Conservation (phyloP, 1,140 invertebrate genomes). For the Pararge aegeria region DNA sequence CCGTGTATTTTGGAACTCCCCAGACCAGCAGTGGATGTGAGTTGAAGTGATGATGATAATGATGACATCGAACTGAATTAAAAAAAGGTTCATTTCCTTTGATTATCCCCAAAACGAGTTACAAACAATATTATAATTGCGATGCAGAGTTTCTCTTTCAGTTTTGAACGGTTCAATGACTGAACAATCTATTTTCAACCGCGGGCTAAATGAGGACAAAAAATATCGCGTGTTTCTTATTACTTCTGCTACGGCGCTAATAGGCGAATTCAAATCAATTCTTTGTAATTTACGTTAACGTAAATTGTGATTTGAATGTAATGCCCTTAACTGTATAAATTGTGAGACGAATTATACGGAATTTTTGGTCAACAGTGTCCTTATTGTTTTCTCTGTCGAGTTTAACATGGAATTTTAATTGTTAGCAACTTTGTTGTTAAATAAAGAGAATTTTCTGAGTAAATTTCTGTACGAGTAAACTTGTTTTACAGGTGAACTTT, state of each 20-base stretch:
- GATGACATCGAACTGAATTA: too few relatives aligned
- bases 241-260: not conserved
- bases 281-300: not conserved
- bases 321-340: not conserved
- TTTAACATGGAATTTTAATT: too few relatives aligned
- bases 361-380: not conserved
- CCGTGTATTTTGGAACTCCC: too few relatives aligned
- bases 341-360: not conserved
- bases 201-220: not conserved
- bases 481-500: too few relatives aligned
- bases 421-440: too few relatives aligned
- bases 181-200: not conserved
- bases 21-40: too few relatives aligned
- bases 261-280: not conserved
- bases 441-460: too few relatives aligned
- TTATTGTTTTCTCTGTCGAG: too few relatives aligned
- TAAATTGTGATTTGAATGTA: not conserved
- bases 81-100: not conserved
- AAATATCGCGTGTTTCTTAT: not conserved
- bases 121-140: not conserved
- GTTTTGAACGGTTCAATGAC: not conserved
- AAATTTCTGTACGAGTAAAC: too few relatives aligned
- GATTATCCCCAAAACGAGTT: not conserved
- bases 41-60: too few relatives aligned
- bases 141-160: not conserved